A percentile compares a stretch with the other conserved stretches of the same genome.
Evolutionary conservation across 2,797 vertebrate species (phyloP).

Genomic region (Crocidura indochinensis): DNA sequence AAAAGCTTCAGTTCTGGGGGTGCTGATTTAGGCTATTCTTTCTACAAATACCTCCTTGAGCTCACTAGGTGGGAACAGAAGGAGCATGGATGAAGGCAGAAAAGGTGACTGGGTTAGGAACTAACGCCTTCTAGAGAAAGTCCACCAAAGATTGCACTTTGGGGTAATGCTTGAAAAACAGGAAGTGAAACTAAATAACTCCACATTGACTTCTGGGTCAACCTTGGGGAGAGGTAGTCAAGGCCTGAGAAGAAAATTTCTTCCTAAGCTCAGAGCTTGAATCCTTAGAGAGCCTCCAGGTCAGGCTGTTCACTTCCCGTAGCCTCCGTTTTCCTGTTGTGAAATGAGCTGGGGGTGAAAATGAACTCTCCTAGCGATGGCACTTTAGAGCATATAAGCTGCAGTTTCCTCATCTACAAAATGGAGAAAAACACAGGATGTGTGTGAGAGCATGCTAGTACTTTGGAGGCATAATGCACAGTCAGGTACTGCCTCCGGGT

Average conservation of each 20-base stretch:
- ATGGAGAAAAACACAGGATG: neutral
- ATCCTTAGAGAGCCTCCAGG: neutral
- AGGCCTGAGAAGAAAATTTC: neutral
- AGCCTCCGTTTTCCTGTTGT: neutral
- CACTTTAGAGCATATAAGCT: neutral
- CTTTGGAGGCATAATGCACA: neutral
- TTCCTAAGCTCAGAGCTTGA: neutral
- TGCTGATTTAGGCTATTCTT: neutral
- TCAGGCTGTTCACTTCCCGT: too few relatives aligned
- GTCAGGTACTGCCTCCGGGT: neutral
- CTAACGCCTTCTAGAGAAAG: too few relatives aligned
- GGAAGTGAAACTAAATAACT: neutral
- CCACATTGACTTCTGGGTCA: neutral
- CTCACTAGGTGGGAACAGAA: neutral
- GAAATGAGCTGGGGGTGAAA: neutral
- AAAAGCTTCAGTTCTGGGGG: too few relatives aligned
- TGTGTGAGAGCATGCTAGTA: neutral
- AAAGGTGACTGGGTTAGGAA: neutral
- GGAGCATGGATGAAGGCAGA: neutral
- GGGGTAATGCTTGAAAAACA: neutral
- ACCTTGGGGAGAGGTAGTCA: neutral
- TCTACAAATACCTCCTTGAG: neutral
- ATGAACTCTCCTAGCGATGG: slow-evolving; percentile 1
- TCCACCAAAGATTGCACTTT: neutral
- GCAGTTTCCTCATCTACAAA: slow-evolving; percentile 10